These are phyloP conservation scores for Xestia rhomboidea DNA, from an alignment of 2,888 invertebrate species.

Conservation along the genomic window DNA sequence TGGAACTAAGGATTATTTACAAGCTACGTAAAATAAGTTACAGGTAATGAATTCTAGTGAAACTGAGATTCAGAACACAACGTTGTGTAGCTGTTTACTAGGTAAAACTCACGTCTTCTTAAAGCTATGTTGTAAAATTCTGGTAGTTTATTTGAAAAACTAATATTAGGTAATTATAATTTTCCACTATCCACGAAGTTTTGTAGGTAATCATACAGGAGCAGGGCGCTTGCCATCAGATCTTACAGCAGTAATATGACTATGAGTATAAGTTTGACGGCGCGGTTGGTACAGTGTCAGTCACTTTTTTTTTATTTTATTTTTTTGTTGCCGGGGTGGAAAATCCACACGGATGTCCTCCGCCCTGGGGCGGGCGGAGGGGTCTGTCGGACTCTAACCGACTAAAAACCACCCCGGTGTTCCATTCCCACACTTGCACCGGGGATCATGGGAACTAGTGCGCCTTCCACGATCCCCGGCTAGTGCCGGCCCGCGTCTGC, in stretches of 20 bases:
- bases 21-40: neutral
- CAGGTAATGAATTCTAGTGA: neutral
- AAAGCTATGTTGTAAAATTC: neutral
- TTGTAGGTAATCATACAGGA: neutral
- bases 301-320: too few species aligned
- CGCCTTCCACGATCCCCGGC: too few species aligned
- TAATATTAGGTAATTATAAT: neutral
- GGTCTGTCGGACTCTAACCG: too few species aligned
- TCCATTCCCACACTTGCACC: too few species aligned
- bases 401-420: too few species aligned
- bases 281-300: too few species aligned
- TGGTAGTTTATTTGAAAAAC: neutral
- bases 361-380: too few species aligned
- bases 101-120: constrained; percentile 1
- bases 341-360: too few species aligned
- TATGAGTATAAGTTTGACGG: neutral
- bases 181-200: neutral
- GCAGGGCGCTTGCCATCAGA: neutral
- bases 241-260: neutral
- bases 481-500: too few species aligned
- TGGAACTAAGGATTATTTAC: neutral
- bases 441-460: too few species aligned
- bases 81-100: neutral
- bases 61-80: constrained; percentile 6
- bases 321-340: too few species aligned